A percentile compares a stretch with the other conserved stretches of the same genome.
phyloP scores from a whole-genome alignment of 1,140 invertebrate genomes.

The Saccostrea glomerata region DNA sequence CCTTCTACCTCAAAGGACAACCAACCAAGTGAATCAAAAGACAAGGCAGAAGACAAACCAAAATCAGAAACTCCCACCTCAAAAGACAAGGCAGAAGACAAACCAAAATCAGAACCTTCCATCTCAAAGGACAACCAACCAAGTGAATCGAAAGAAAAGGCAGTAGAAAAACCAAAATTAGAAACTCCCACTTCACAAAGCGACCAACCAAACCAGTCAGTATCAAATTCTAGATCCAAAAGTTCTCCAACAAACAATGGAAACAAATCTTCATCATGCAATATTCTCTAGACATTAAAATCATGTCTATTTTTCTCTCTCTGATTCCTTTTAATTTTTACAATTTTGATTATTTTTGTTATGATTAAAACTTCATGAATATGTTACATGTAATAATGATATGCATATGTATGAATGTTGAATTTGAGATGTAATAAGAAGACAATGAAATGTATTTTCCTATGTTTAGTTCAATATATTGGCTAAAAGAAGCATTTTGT shows the following conservation, averaged over 20 bases:
- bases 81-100: background rate
- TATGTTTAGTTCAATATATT: too few species aligned
- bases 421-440: too few species aligned
- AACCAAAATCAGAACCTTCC: background rate
- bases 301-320: background rate
- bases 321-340: too few species aligned
- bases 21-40: background rate
- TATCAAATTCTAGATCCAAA: background rate
- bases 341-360: too few species aligned
- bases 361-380: too few species aligned
- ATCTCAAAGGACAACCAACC: background rate
- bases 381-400: too few species aligned
- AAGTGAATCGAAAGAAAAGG: background rate
- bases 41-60: background rate
- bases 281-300: background rate
- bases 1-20: background rate
- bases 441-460: too few species aligned
- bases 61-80: background rate
- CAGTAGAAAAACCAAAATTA: background rate
- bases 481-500: too few species aligned
- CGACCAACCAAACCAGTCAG: background rate
- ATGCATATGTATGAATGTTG: too few species aligned
- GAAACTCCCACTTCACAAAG: background rate
- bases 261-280: constrained; percentile 9
- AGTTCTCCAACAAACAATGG: background rate